Evolutionary conservation across 2,888 invertebrate genomes (phyloP).

Genomic region (Agrotis ipsilon): DNA sequence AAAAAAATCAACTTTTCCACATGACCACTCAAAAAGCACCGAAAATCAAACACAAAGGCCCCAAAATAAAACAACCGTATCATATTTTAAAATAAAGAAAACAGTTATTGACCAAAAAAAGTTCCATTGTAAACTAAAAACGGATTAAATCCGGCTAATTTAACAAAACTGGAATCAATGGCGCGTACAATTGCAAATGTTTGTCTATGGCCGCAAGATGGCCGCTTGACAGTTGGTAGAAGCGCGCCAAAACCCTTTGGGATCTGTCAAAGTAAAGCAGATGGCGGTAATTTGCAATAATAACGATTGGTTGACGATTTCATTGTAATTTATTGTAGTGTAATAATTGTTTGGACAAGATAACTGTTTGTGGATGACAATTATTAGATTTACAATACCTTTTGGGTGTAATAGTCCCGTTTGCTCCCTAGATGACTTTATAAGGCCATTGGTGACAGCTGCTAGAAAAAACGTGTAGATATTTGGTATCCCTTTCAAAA

Average conservation of each 20-base stretch:
- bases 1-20: constrained; percentile 45
- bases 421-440: constrained; percentile 23
- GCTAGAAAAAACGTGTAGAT: background rate
- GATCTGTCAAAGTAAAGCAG: constrained; percentile 83
- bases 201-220: constrained; percentile 83
- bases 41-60: constrained; percentile 37
- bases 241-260: constrained; percentile 89
- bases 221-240: constrained; percentile 83
- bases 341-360: constrained; percentile 85
- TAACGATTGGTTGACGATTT: constrained; percentile 83
- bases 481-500: background rate
- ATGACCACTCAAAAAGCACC: constrained; percentile 54
- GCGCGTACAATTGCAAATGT: constrained; percentile 88
- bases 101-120: constrained; percentile 47
- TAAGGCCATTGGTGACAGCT: constrained; percentile 27
- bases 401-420: constrained; percentile 43
- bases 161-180: constrained; percentile 85
- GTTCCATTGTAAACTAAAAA: constrained; percentile 66
- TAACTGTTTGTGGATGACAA: constrained; percentile 59
- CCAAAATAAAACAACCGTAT: constrained; percentile 45
- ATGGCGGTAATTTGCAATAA: constrained; percentile 87
- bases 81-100: constrained; percentile 58
- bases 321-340: constrained; percentile 86
- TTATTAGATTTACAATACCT: constrained; percentile 59
- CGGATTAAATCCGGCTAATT: constrained; percentile 83